Evolutionary conservation across 2,113 vertebrate species (phyloP), one percentile per base, ranked within the genome.

Genomic region (Oreochromis niloticus): DNA sequence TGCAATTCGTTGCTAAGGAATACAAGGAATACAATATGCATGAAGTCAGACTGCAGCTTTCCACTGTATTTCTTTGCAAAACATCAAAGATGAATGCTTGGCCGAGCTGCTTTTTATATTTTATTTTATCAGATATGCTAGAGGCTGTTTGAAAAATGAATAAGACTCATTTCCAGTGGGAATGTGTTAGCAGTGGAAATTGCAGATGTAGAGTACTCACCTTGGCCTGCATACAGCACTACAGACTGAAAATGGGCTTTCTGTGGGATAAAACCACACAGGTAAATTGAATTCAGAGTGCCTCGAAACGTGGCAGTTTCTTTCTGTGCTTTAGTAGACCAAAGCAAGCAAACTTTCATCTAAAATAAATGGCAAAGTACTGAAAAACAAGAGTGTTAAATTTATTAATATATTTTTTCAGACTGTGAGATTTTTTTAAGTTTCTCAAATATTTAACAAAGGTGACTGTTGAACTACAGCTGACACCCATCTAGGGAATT

Each of bases 61-160:
- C 46, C 27, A 32, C 46, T 52, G 73, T 52, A 78, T 78, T 78
- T 78, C 73, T 93, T 89, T 91, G 79, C 83, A 82, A 89, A 93
- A 93, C 91, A 89, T 93, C 91, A 89, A 92, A 95, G 92, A 93
- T 89, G 88, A 89, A 83, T 81, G 39, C 73, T 52, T 78, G 73
- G 94, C 95, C 66, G 36, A 82, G 84, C 91, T 90, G 84, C 39
- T 84, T 84, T 30, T 52, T 52, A 59, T 75, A 19, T 54, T 24
- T n/a, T 27, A 54, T 85, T 36, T 81, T 82, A 91, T 93, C 89
- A 89, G 90, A 90, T 93, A 91, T 93, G 91, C 95, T 92, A 82
- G 85, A 93, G 94, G 93, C 92, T 91, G 93, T 94, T 93, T 95
- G 90, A 94, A 93, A 95, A 94, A 93, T 94, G 89, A 94, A 95